Evolutionary conservation across 2,797 vertebrate species (phyloP).

Genomic region (Hyperoplus lanceolatus): DNA sequence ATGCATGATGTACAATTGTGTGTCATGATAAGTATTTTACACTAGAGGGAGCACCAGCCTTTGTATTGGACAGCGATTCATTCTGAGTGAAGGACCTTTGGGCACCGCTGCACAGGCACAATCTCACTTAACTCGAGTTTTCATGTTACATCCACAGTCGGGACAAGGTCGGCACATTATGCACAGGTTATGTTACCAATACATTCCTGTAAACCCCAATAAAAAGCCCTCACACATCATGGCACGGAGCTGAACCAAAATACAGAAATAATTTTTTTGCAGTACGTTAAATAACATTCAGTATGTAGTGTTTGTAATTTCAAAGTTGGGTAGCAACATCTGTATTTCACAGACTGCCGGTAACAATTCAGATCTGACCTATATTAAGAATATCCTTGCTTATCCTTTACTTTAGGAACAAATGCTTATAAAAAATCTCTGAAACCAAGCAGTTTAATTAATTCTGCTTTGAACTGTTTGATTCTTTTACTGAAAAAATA

Average conservation of each 20-base stretch:
- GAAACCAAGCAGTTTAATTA: slow-evolving; percentile 61
- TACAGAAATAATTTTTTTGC: slow-evolving; percentile 10
- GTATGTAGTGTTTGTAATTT: slow-evolving; percentile 44
- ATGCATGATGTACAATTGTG: slow-evolving; percentile 35
- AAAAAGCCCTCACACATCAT: slow-evolving; percentile 32
- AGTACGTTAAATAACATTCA: slow-evolving; percentile 45
- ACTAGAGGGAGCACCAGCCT: slow-evolving; percentile 84
- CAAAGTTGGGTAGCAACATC: slow-evolving; percentile 40
- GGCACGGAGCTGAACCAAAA: slow-evolving; percentile 55
- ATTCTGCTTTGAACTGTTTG: slow-evolving; percentile 47
- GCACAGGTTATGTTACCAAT: slow-evolving; percentile 20
- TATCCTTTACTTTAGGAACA: slow-evolving; percentile 51
- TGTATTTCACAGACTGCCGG: slow-evolving; percentile 37
- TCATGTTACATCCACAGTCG: slow-evolving; percentile 32
- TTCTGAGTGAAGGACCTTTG: slow-evolving; percentile 32
- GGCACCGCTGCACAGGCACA: slow-evolving; percentile 20
- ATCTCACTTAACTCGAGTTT: slow-evolving; percentile 20
- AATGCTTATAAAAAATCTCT: slow-evolving; percentile 47
- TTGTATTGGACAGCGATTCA: slow-evolving; percentile 50
- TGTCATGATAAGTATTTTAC: slow-evolving; percentile 44
- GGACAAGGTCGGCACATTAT: slow-evolving; percentile 49
- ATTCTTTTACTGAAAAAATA: slow-evolving; percentile 47
- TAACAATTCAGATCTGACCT: slow-evolving; percentile 38
- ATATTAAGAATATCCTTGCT: slow-evolving; percentile 48
- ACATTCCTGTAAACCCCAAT: slow-evolving; percentile 27